Percentiles rank a stretch among this genome's conserved stretches.
Evolutionary conservation across 1,140 invertebrate genomes (phyloP).

Genomic region (Drepana arcuata): DNA sequence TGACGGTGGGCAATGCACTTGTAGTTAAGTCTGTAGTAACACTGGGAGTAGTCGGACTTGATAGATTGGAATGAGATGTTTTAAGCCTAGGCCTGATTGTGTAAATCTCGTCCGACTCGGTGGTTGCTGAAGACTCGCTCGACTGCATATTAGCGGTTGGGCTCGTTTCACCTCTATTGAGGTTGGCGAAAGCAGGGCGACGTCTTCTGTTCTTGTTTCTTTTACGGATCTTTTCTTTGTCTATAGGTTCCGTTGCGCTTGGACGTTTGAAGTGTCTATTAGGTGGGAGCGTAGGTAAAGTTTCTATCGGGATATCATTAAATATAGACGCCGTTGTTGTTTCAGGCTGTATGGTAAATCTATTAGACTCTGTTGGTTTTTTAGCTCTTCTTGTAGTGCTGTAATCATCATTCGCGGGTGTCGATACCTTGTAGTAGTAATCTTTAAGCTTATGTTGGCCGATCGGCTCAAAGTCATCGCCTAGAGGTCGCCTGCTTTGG

Average conservation of each 20-base stretch:
- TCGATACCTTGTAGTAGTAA: slow-evolving; percentile 60
- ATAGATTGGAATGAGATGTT: slow-evolving; percentile 27
- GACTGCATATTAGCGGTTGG: slow-evolving; percentile 25
- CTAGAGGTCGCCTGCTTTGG: slow-evolving; percentile 54
- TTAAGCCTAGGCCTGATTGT: slow-evolving; percentile 50
- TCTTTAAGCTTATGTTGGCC: slow-evolving; percentile 57
- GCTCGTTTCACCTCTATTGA: slow-evolving; percentile 33
- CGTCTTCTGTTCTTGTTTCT: slow-evolving; percentile 61
- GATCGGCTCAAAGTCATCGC: slow-evolving; percentile 58
- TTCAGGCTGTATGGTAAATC: slow-evolving; percentile 18
- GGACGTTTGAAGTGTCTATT: slow-evolving; percentile 64
- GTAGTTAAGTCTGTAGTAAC: slow-evolving; percentile 61
- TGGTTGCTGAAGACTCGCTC: slow-evolving; percentile 19
- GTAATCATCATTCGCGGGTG: slow-evolving; percentile 38
- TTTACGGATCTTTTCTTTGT: slow-evolving; percentile 56
- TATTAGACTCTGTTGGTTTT: slow-evolving; percentile 44
- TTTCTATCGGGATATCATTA: slow-evolving; percentile 36
- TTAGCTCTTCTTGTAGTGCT: slow-evolving; percentile 45
- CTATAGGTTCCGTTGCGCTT: slow-evolving; percentile 31
- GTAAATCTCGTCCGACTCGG: slow-evolving; percentile 33
- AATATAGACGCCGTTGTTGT: slow-evolving; percentile 29
- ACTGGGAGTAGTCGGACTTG: slow-evolving; percentile 39
- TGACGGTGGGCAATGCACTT: slow-evolving; percentile 59
- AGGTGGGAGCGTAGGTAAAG: slow-evolving; percentile 60
- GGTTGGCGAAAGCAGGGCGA: slow-evolving; percentile 38